Conservation (phyloP, 2,797 vertebrate species). For the Helicolenus hilgendorfi region DNA sequence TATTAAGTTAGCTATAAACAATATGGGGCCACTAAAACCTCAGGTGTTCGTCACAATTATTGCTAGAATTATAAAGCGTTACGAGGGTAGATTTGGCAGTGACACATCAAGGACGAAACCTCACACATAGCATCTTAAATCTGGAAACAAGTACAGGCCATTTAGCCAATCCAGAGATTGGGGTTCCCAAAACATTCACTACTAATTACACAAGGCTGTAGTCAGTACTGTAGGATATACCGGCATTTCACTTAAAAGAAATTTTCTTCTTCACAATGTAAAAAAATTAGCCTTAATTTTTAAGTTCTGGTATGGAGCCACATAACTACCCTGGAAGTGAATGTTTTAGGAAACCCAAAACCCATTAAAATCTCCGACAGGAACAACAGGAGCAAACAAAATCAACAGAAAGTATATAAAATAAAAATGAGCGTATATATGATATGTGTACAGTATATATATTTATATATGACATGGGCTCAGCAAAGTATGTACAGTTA, state of each 20-base stretch:
- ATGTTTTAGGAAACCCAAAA: constrained; percentile 64
- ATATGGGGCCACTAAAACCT: background rate
- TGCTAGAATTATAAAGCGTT: constrained; percentile 71
- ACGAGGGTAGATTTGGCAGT: constrained; percentile 64
- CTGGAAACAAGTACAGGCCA: constrained; percentile 36
- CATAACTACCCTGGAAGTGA: constrained; percentile 19
- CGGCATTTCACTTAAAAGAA: constrained; percentile 14
- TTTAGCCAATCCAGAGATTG: constrained; percentile 25
- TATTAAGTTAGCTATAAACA: constrained; percentile 6
- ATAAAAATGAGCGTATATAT: constrained; percentile 77
- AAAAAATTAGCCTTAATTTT: background rate
- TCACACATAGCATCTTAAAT: constrained; percentile 76
- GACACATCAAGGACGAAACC: constrained; percentile 42
- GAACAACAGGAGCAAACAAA: constrained; percentile 70
- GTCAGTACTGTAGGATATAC: constrained; percentile 6
- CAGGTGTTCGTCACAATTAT: constrained; percentile 44
- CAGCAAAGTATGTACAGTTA: constrained; percentile 79
- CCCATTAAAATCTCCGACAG: constrained; percentile 40
- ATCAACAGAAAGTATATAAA: constrained; percentile 65
- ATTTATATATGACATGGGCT: constrained; percentile 74
- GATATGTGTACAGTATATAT: constrained; percentile 76
- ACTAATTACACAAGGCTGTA: constrained; percentile 5
- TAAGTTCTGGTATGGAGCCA: background rate
- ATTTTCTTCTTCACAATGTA: constrained; percentile 5
- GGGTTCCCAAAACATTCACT: constrained; percentile 59